A percentile compares a stretch with the other conserved stretches of the same genome.
Evolutionary conservation across 2,888 invertebrate species (phyloP).

Genomic region (Thecocarcelia acutangulata): DNA sequence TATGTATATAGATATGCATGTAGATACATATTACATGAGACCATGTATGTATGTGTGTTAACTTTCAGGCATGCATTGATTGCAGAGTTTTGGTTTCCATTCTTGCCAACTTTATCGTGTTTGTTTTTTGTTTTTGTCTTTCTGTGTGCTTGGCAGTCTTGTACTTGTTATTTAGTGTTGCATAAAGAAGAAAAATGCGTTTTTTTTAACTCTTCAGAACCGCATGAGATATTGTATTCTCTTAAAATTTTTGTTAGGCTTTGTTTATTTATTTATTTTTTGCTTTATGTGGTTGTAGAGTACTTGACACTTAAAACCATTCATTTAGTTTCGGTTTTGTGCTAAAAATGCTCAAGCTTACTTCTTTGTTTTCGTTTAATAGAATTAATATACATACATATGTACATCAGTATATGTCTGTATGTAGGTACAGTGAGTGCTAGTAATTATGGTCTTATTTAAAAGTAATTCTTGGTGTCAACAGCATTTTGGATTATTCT

Average conservation of each 20-base stretch:
- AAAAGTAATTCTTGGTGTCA: too few species aligned
- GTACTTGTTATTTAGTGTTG: constrained; percentile 63
- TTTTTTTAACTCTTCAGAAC: constrained; percentile 18
- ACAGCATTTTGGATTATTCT: too few species aligned
- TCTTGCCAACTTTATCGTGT: constrained; percentile 2
- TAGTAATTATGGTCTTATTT: too few species aligned
- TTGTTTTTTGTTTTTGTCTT: background rate
- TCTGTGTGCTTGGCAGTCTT: constrained; percentile 20
- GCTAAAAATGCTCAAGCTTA: background rate
- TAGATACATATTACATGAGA: constrained; percentile 13
- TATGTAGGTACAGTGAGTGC: background rate
- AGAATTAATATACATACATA: background rate
- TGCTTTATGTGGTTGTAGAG: constrained; percentile 15
- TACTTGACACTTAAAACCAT: constrained; percentile 53
- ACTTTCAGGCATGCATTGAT: constrained; percentile 24
- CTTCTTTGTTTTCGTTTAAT: background rate
- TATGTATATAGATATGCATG: too few species aligned
- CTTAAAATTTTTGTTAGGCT: background rate
- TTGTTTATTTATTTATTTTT: background rate
- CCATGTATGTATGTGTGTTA: constrained; percentile 2
- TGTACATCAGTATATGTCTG: background rate
- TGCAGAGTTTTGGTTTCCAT: constrained; percentile 40
- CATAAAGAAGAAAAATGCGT: constrained; percentile 26
- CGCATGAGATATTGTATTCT: constrained; percentile 34
- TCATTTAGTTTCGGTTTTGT: background rate